Conservation (phyloP, 2,888 invertebrate genomes). For the Drosophila infuscata region DNA sequence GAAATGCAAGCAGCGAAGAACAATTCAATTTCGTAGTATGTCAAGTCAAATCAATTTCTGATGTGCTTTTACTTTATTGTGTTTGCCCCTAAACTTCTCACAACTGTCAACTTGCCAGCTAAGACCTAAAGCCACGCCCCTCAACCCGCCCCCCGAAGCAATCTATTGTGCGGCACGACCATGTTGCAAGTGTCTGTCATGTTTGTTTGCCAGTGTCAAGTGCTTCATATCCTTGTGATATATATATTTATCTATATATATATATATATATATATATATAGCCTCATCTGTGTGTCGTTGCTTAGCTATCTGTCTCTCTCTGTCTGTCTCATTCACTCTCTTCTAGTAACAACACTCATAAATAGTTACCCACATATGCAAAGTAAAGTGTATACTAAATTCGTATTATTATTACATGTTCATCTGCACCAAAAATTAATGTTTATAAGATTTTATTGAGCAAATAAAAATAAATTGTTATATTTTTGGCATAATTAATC, state of each 20-base stretch:
- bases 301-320: background rate
- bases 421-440: conserved; percentile 15
- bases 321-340: background rate
- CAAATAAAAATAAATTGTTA: conserved; percentile 28
- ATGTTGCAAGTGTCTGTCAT: conserved; percentile 62
- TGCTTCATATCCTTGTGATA: conserved; percentile 56
- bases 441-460: conserved; percentile 61
- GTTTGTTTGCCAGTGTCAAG: conserved; percentile 71
- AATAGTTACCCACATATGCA: background rate
- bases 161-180: conserved; percentile 10
- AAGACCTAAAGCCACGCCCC: background rate
- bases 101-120: conserved; percentile 40
- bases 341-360: background rate
- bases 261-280: conserved; percentile 17
- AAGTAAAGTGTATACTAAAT: background rate
- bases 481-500: conserved; percentile 49
- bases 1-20: conserved; percentile 33
- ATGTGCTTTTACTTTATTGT: conserved; percentile 44
- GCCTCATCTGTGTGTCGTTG: background rate
- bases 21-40: conserved; percentile 31
- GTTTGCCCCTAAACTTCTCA: conserved; percentile 8
- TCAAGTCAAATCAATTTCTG: conserved; percentile 51
- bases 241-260: conserved; percentile 19
- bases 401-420: conserved; percentile 20
- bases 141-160: background rate